Evolutionary conservation across 64 coral and sea anemone genomes (phyloP).

Genomic region (Dendronephthya gigantea): DNA sequence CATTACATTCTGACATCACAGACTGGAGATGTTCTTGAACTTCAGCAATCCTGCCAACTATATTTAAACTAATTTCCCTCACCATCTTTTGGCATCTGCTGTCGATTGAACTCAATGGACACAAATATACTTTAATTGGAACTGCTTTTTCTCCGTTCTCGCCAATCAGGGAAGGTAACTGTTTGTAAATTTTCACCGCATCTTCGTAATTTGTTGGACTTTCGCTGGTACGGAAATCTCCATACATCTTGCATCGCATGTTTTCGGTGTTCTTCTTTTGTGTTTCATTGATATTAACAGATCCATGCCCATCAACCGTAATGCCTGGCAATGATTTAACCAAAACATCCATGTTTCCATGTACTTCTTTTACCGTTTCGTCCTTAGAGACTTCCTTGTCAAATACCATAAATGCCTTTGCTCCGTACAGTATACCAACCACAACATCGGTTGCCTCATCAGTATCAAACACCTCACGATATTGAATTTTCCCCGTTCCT

Average conservation of each 20-base stretch:
- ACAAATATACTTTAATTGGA: slow-evolving; percentile 22
- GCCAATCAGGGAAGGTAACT: slow-evolving; percentile 16
- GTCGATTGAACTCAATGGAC: slow-evolving; percentile 39
- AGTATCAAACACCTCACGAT: slow-evolving; percentile 26
- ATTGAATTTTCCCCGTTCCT: slow-evolving; percentile 9
- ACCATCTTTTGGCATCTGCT: slow-evolving; percentile 2
- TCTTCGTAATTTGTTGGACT: slow-evolving; percentile 32
- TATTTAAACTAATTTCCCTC: slow-evolving; percentile 24
- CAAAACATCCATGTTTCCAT: slow-evolving; percentile 27
- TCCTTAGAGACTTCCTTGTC: slow-evolving; percentile 31
- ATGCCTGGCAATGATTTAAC: slow-evolving; percentile 6
- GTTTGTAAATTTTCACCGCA: slow-evolving; percentile 38
- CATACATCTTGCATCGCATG: slow-evolving; percentile 39
- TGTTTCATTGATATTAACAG: slow-evolving; percentile 1
- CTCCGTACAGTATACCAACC: slow-evolving; percentile 51
- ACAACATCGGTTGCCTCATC: slow-evolving; percentile 47
- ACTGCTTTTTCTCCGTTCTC: slow-evolving; percentile 36
- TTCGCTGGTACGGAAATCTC: slow-evolving; percentile 18
- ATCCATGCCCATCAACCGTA: neutral
- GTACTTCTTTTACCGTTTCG: slow-evolving; percentile 10
- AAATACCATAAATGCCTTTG: slow-evolving; percentile 44
- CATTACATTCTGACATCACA: slow-evolving; percentile 7
- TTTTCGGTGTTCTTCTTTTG: slow-evolving; percentile 8
- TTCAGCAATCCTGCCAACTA: slow-evolving; percentile 5
- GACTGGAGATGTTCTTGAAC: slow-evolving; percentile 13